Conservation (phyloP, 2,888 invertebrate species). For the Phorcus lineatus region DNA sequence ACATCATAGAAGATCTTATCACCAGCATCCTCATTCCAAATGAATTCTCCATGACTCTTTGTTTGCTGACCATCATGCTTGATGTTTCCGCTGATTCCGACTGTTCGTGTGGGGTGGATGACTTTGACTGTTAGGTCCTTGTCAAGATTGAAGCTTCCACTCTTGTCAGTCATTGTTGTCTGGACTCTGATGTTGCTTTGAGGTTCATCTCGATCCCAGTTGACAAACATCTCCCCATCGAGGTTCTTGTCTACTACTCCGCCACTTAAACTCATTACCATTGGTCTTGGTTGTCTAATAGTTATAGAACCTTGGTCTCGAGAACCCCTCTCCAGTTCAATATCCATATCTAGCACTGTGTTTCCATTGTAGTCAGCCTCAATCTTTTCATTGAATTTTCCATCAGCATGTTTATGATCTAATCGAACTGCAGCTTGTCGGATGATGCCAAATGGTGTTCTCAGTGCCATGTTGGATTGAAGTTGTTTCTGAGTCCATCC, state of each 20-base stretch:
- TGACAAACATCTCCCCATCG: slow-evolving; percentile 52
- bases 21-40: slow-evolving; percentile 53
- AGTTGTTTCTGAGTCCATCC: neutral
- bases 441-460: slow-evolving; percentile 5
- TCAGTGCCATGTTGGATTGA: neutral
- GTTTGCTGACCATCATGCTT: slow-evolving; percentile 38
- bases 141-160: neutral
- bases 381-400: slow-evolving; percentile 17
- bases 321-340: slow-evolving; percentile 25
- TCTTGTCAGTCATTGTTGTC: slow-evolving; percentile 40
- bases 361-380: slow-evolving; percentile 35
- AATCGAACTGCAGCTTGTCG: neutral
- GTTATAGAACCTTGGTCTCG: slow-evolving; percentile 35
- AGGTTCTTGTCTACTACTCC: slow-evolving; percentile 47
- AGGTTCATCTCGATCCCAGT: slow-evolving; percentile 65
- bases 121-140: slow-evolving; percentile 28
- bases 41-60: slow-evolving; percentile 45
- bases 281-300: slow-evolving; percentile 52
- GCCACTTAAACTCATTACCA: slow-evolving; percentile 48
- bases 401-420: neutral
- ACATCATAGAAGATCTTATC: slow-evolving; percentile 49
- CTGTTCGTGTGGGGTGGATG: slow-evolving; percentile 52
- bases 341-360: slow-evolving; percentile 33
- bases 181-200: slow-evolving; percentile 54
- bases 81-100: slow-evolving; percentile 46